A percentile compares a stretch with the other conserved stretches of the same genome.
Conservation (phyloP, 2,113 vertebrate genomes). For the Puntigrus tetrazona region DNA sequence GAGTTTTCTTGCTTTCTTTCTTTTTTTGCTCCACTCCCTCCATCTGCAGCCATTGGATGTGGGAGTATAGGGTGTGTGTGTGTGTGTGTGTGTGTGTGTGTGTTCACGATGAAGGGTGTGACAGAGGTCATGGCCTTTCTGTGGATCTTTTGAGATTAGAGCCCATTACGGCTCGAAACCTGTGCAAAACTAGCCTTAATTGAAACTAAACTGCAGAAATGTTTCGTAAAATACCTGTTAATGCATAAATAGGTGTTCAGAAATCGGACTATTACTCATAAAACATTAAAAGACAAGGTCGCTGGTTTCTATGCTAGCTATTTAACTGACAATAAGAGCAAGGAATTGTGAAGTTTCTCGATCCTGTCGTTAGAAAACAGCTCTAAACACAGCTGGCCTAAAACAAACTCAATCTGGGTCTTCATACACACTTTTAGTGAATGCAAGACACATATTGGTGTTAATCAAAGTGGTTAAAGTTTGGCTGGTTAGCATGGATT, state of each 20-base stretch:
- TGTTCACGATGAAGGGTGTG: neutral
- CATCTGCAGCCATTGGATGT: neutral
- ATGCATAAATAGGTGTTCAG: neutral
- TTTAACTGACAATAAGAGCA: neutral
- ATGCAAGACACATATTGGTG: neutral
- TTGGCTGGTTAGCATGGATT: neutral
- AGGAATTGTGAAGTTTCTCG: neutral
- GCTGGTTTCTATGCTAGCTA: neutral
- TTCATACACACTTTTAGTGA: neutral
- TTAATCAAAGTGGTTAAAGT: neutral
- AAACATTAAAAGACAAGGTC: neutral
- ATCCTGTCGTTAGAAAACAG: neutral
- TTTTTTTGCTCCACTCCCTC: neutral
- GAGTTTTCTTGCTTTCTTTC: neutral
- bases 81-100: neutral
- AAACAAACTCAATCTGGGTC: neutral
- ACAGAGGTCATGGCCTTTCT: slow-evolving; percentile 9
- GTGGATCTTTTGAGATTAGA: neutral
- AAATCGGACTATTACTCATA: neutral
- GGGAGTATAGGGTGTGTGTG: slow-evolving; percentile 30
- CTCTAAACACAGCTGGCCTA: neutral
- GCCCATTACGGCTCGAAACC: neutral
- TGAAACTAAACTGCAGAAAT: neutral
- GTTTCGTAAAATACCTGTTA: neutral
- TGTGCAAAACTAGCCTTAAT: neutral